Conservation (phyloP, 2,797 vertebrate species). For the Hylomyscus alleni region DNA sequence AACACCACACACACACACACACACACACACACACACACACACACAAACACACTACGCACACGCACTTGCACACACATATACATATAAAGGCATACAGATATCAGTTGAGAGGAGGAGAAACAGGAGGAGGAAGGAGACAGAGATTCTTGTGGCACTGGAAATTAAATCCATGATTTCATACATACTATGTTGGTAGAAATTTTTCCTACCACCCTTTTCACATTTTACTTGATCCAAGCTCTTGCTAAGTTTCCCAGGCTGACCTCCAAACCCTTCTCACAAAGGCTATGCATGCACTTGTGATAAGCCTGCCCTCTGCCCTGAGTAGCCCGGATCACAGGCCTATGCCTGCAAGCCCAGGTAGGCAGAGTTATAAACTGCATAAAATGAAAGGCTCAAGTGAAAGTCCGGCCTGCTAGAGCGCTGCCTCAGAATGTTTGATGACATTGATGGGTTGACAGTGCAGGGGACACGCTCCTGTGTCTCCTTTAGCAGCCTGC, state of each 20-base stretch:
- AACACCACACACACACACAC: not conserved
- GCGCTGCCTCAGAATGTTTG: not conserved
- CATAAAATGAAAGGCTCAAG: not conserved
- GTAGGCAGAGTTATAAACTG: not conserved
- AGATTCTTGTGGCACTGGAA: not conserved
- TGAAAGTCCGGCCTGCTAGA: not conserved
- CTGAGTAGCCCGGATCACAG: not conserved
- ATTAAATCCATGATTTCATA: not conserved
- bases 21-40: not conserved
- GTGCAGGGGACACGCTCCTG: not conserved
- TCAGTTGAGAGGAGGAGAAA: not conserved
- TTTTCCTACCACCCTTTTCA: not conserved
- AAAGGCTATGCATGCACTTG: not conserved
- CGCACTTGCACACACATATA: not conserved
- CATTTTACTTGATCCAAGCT: not conserved
- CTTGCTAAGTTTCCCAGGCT: not conserved
- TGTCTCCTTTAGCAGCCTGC: not conserved
- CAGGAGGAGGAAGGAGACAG: not conserved
- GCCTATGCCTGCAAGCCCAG: too few species aligned
- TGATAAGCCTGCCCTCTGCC: not conserved
- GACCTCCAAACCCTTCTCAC: not conserved
- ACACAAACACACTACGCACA: not conserved
- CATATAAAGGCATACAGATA: not conserved
- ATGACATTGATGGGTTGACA: not conserved
- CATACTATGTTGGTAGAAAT: not conserved